Percentiles rank a stretch among this genome's conserved stretches.
Evolutionary conservation across 2,113 vertebrate species (phyloP).

Genomic region (Arizona elegans): DNA sequence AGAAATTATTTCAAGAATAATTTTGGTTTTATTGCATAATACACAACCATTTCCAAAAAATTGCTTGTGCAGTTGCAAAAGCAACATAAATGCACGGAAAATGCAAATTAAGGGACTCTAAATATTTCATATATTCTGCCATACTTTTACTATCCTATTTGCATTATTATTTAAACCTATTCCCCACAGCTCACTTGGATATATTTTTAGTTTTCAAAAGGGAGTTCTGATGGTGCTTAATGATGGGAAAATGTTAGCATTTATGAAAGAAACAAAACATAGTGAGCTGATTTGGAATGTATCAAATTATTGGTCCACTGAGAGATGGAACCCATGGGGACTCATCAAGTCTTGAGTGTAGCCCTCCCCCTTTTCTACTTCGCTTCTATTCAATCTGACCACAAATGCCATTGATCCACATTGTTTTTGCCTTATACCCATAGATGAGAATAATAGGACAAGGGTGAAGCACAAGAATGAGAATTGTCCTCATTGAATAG

Average conservation of each 20-base stretch:
- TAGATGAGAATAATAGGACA: background rate
- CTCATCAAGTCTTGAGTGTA: background rate
- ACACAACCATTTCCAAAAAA: slow-evolving; percentile 14
- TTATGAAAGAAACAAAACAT: background rate
- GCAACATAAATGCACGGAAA: slow-evolving; percentile 14
- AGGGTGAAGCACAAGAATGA: background rate
- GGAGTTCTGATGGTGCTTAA: background rate
- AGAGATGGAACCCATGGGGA: no score
- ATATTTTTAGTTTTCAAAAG: slow-evolving; percentile 8
- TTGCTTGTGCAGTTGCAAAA: slow-evolving; percentile 3
- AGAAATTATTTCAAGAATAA: slow-evolving; percentile 19
- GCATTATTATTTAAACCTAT: slow-evolving; percentile 28
- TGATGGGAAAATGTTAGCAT: background rate
- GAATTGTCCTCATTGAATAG: background rate
- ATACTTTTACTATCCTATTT: slow-evolving; percentile 10
- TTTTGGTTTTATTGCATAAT: background rate
- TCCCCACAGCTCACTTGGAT: background rate
- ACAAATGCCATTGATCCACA: background rate
- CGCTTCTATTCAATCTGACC: background rate
- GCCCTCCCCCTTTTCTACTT: background rate
- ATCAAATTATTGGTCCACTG: background rate
- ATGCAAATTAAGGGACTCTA: slow-evolving; percentile 21
- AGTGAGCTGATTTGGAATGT: background rate
- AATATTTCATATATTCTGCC: slow-evolving; percentile 37
- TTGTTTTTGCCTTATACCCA: background rate